A percentile compares a stretch with the other conserved stretches of the same genome.
These are phyloP conservation scores for Heterodera schachtii DNA, from an alignment of 1,140 invertebrate species.

Conservation along the genomic window DNA sequence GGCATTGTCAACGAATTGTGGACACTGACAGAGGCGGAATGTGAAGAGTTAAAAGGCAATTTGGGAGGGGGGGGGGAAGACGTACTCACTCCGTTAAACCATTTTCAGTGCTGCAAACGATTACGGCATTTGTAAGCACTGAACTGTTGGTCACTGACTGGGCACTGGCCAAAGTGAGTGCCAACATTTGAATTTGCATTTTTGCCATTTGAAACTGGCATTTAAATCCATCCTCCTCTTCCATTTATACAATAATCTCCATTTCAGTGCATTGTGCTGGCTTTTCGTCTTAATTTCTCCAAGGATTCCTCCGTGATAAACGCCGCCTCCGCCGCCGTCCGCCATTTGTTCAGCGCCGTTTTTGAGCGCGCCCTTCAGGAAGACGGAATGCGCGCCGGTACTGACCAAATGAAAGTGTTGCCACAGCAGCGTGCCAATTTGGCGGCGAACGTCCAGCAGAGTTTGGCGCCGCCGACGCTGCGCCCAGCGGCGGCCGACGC, in stretches of 20 bases:
- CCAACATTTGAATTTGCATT: conserved; percentile 42
- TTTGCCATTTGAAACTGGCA: conserved; percentile 24
- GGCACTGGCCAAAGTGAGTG: conserved; percentile 80
- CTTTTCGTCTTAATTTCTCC: conserved; percentile 89
- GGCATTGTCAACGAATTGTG: conserved; percentile 90
- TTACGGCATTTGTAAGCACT: conserved; percentile 88
- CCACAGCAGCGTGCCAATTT: conserved; percentile 22
- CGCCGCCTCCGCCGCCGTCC: conserved; percentile 91
- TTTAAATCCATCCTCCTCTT: not conserved
- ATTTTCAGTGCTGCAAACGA: conserved; percentile 84
- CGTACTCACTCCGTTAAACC: too few relatives aligned
- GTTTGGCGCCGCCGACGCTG: conserved; percentile 70
- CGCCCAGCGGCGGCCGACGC: conserved; percentile 88
- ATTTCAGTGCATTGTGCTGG: conserved; percentile 85
- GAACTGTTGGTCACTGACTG: conserved; percentile 90
- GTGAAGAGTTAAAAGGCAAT: conserved; percentile 80
- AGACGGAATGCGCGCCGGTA: conserved; percentile 76
- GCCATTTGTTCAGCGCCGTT: conserved; percentile 91
- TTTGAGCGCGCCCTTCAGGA: conserved; percentile 87
- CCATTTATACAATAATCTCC: not conserved
- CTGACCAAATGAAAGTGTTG: conserved; percentile 71
- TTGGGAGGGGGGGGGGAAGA: not conserved
- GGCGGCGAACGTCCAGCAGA: conserved; percentile 43
- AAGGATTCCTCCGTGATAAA: conserved; percentile 91
- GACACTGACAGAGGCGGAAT: conserved; percentile 85